phyloP scores from a whole-genome alignment of 2,888 invertebrate species.

The Torymus tubicola region DNA sequence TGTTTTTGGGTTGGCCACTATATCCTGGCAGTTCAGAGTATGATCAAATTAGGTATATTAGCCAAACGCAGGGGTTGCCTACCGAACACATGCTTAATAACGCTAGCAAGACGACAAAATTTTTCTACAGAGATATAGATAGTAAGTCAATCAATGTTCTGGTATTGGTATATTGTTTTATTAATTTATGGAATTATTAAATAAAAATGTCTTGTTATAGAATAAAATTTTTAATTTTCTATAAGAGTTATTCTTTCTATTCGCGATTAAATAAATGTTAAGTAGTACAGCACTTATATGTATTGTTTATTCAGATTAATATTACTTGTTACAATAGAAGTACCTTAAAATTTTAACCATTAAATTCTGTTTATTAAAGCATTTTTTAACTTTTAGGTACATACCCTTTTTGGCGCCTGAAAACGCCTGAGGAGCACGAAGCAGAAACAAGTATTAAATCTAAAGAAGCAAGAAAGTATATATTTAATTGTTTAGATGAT shows the following conservation, averaged over 20 bases:
- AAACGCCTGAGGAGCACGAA: constrained; percentile 99
- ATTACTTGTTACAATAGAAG: no score
- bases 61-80: constrained; percentile 97
- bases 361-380: background rate
- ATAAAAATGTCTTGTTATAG: no score
- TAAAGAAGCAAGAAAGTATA: constrained; percentile 99
- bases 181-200: constrained; percentile 7
- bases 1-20: constrained; percentile 99
- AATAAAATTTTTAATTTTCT: no score
- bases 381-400: constrained; percentile 75
- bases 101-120: constrained; percentile 98
- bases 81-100: constrained; percentile 98
- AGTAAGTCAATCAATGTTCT: constrained; percentile 79
- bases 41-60: constrained; percentile 98
- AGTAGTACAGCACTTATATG: no score
- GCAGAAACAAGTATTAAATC: constrained; percentile 98
- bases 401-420: constrained; percentile 90
- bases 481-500: constrained; percentile 99
- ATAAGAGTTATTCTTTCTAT: no score
- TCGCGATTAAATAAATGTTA: no score
- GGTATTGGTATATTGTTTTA: background rate
- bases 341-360: no score
- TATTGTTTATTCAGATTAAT: no score
- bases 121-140: constrained; percentile 97
- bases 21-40: constrained; percentile 99